Conservation (phyloP, 2,888 invertebrate genomes). For the Lepidocyrtoides sp. region DNA sequence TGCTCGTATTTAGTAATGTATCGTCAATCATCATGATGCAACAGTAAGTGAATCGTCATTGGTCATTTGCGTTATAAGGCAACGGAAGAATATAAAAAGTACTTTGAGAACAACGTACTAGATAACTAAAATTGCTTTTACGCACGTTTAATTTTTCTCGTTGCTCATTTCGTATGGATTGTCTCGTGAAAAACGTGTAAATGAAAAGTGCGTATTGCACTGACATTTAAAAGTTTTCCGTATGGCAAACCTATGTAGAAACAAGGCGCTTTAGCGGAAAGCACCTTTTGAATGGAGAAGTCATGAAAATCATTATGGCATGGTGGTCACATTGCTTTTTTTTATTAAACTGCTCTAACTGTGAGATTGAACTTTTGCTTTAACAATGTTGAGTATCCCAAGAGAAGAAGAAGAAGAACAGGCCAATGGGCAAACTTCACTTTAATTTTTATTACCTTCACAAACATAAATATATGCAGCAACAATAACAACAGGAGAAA, state of each 20-base stretch:
- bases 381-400: background rate
- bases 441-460: conserved; percentile 31
- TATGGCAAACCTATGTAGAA: no score
- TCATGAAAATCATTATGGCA: no score
- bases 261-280: no score
- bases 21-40: conserved; percentile 29
- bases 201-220: conserved; percentile 2
- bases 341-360: no score
- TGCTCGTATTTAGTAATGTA: conserved; percentile 12
- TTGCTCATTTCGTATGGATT: background rate
- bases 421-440: conserved; percentile 26
- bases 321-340: no score
- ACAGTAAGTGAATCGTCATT: no score
- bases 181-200: no score
- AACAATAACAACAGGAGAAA: background rate
- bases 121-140: conserved; percentile 45
- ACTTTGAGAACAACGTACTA: background rate
- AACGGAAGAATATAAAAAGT: no score
- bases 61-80: no score
- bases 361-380: background rate
- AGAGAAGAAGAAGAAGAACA: conserved; percentile 24
- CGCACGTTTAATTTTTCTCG: background rate
- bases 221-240: no score
- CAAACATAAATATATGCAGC: background rate
- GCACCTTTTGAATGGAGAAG: no score